Conservation (phyloP, 2,797 vertebrate species). For the Xenentodon cancila region DNA sequence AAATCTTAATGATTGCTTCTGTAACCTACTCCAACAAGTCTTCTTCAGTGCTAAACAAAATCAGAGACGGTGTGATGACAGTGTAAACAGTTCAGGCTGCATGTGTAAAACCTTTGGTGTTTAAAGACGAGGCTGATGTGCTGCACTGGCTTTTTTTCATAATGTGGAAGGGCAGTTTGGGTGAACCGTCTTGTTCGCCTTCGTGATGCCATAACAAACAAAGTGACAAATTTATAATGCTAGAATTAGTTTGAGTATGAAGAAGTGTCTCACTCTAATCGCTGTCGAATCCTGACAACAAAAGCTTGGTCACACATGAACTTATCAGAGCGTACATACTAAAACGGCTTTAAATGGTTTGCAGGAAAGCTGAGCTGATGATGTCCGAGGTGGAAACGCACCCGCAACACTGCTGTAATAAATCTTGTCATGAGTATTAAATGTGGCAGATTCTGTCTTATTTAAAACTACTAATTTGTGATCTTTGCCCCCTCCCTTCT, state of each 20-base stretch:
- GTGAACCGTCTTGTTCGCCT: not conserved
- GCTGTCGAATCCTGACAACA: not conserved
- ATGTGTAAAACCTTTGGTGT: conserved; percentile 20
- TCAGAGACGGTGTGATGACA: conserved; percentile 1
- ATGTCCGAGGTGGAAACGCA: not conserved
- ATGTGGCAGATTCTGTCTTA: not conserved
- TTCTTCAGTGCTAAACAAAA: conserved; percentile 13
- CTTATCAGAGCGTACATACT: not conserved
- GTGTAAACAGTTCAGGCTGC: conserved; percentile 24
- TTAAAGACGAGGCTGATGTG: conserved; percentile 15
- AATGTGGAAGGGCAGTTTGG: not conserved
- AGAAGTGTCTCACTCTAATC: not conserved
- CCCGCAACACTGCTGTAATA: conserved; percentile 32
- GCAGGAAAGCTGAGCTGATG: conserved; percentile 2
- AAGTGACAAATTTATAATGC: conserved; percentile 6
- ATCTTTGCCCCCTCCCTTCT: not conserved
- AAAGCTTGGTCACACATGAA: not conserved
- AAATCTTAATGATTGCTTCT: conserved; percentile 14
- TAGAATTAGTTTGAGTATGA: conserved; percentile 6
- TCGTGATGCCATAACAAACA: conserved; percentile 21
- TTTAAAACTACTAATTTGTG: not conserved
- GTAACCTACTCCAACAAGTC: conserved; percentile 16
- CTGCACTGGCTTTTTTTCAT: not conserved
- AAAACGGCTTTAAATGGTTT: conserved; percentile 16
- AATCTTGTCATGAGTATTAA: conserved; percentile 20